A percentile compares a stretch with the other conserved stretches of the same genome.
phyloP scores from a whole-genome alignment of 2,888 invertebrate species.

The Heliconius aoede region DNA sequence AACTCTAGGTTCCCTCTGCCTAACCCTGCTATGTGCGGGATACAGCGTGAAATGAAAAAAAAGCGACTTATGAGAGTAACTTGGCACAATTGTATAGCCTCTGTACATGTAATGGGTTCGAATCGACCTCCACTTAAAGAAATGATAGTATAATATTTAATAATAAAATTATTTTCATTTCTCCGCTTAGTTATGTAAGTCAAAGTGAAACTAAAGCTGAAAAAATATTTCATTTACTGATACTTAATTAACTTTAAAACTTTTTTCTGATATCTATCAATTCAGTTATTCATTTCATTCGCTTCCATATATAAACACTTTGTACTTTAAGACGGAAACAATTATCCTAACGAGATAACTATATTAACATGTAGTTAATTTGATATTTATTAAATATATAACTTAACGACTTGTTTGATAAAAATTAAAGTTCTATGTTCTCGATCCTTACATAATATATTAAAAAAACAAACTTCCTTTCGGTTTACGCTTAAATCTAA shows the following conservation, averaged over 20 bases:
- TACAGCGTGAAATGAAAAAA: not conserved
- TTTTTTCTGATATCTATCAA: not conserved
- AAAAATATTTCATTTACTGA: no score
- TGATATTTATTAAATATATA: no score
- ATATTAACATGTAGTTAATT: not conserved
- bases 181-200: no score
- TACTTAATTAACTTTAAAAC: not conserved
- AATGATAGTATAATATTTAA: no score
- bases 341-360: constrained; percentile 5
- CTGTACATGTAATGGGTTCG: no score
- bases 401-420: not conserved
- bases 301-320: not conserved
- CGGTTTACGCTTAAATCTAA: not conserved
- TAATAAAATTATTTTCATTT: no score
- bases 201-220: no score
- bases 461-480: not conserved
- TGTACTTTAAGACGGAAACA: not conserved
- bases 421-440: not conserved
- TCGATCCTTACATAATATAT: not conserved
- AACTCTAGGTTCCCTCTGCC: not conserved
- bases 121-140: no score
- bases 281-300: not conserved
- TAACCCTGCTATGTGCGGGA: not conserved
- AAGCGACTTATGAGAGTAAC: no score
- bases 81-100: no score